These are phyloP conservation scores for Decapterus maruadsi DNA, from an alignment of 2,797 vertebrate species.

Conservation along the genomic window DNA sequence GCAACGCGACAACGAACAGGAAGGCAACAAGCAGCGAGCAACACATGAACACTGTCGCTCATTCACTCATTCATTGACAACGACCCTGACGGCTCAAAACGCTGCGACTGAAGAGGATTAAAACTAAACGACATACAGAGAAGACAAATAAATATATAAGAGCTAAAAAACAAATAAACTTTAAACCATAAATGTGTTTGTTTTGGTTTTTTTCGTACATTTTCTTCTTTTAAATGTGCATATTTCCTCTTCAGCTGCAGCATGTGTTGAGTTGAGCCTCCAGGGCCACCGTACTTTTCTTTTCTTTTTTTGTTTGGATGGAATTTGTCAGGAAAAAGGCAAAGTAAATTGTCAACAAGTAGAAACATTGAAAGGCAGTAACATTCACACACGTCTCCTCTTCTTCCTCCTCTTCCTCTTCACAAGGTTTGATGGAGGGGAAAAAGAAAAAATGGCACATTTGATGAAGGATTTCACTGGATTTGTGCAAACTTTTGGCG, in stretches of 20 bases:
- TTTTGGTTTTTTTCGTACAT: no score
- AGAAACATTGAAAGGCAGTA: conserved; percentile 20
- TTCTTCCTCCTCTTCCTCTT: neutral
- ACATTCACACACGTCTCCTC: conserved; percentile 10
- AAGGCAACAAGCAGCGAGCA: no score
- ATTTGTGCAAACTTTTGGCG: conserved; percentile 31
- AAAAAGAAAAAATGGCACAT: conserved; percentile 8
- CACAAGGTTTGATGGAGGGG: neutral
- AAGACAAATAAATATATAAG: no score
- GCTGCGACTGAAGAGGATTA: neutral
- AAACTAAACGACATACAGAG: neutral
- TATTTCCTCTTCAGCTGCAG: neutral
- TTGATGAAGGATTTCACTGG: neutral
- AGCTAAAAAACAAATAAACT: no score
- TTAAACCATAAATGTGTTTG: neutral
- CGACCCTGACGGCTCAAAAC: neutral
- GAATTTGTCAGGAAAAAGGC: neutral
- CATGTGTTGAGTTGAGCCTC: neutral
- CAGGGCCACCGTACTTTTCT: conserved; percentile 4
- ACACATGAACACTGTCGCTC: neutral
- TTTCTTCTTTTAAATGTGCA: neutral
- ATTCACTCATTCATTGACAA: neutral
- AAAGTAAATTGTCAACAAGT: neutral
- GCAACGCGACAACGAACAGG: neutral
- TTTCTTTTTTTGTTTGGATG: neutral